Base-by-base conservation (phyloP, 2,113 vertebrate species). In the Fregetta grallaria region DNA sequence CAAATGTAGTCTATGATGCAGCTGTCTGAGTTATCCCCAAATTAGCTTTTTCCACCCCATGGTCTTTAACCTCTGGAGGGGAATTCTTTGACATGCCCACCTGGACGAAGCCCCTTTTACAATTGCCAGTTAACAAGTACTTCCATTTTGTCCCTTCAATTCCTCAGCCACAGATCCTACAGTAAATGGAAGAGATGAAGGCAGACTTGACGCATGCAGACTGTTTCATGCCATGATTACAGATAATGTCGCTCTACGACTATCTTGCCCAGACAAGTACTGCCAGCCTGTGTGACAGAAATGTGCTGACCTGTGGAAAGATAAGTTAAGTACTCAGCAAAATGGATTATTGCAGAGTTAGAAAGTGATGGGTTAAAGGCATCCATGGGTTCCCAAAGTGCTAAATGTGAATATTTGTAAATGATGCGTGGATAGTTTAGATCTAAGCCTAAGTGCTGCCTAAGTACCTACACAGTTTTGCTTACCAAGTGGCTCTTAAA, bases 251-350 rank as follows among this genome's bases (percentile, higher is more conserved):
- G 14, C 58, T 81, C 47, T 44, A 76, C 62, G 70, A n/a, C 59
- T 44, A 20, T 81, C 65, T 67, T 74, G 34, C 49, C 22, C 29
- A 76, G 61, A 59, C 78, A 76, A 89, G 76, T 42, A 66, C 71
- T 86, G 59, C 70, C 44, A 90, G 83, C 73, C 55, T 52, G 15
- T 38, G 59, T 18, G 61, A 67, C 52, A 56, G 86, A 87, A 96
- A 91, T 72, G 86, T 89, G 90, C 97, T 97, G 96, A 97, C 90
- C 72, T 90, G 62, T 79, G 91, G 94, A 96, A 88, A 90, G 91
- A 90, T 18, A 75, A 95, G 67, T 50, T 29, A 58, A 91, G 49
- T 21, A 52, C 77, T 96, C 92, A 94, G 93, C 83, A 94, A 95
- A 97, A 96, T 5, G 20, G 67, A 83, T 82, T 91, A 72, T 74